phyloP scores from a whole-genome alignment of 2,113 vertebrate genomes.

The Procapra przewalskii region DNA sequence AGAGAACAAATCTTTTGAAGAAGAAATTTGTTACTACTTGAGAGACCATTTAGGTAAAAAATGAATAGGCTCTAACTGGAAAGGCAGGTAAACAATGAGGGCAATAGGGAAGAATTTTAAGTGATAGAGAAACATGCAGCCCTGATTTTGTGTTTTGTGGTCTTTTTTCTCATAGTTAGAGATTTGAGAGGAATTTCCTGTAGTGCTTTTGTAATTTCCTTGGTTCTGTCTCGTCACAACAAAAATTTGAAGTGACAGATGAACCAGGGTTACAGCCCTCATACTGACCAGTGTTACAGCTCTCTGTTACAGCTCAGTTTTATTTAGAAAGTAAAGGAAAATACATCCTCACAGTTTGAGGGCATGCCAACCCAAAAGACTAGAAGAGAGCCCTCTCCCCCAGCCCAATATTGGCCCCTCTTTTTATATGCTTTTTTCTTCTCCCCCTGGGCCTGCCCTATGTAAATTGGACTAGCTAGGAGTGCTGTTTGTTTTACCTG shows the following conservation, averaged over 20 bases:
- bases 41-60: not conserved
- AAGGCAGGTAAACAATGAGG: not conserved
- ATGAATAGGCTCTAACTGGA: not conserved
- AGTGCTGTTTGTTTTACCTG: not conserved
- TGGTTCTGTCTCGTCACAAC: not conserved
- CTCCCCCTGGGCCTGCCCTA: not conserved
- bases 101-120: not conserved
- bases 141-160: not conserved
- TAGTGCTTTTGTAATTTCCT: not conserved
- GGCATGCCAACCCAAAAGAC: not conserved
- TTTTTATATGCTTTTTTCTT: not conserved
- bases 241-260: not conserved
- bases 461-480: not conserved
- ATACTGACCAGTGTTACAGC: not conserved
- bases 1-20: not conserved
- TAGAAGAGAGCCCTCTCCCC: not conserved
- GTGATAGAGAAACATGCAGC: not conserved
- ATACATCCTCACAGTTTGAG: not conserved
- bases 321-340: not conserved
- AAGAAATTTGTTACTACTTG: not conserved
- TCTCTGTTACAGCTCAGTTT: not conserved
- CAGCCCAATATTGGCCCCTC: not conserved
- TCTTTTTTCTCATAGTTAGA: not conserved
- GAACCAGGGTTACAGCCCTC: not conserved
- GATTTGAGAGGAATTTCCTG: not conserved